These are phyloP conservation scores for Anoura caudifer DNA, from an alignment of 2,113 vertebrate species.

Conservation along the genomic window DNA sequence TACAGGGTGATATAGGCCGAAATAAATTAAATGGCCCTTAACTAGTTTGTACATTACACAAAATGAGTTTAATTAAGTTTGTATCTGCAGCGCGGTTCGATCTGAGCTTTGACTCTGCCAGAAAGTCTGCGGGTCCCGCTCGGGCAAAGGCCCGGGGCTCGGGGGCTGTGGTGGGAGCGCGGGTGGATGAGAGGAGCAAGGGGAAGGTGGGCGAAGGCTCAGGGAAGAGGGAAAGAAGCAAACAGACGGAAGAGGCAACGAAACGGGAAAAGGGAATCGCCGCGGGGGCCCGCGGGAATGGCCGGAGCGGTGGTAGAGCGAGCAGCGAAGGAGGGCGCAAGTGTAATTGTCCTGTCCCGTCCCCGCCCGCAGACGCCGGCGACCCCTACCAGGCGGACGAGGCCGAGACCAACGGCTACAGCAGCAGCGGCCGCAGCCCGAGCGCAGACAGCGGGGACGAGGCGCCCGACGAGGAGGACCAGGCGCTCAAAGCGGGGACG, in stretches of 20 bases:
- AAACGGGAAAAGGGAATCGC: conserved; percentile 58
- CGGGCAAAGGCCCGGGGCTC: conserved; percentile 75
- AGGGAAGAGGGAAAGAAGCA: fast-evolving
- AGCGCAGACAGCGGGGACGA: conserved; percentile 82
- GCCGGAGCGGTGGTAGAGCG: conserved; percentile 40
- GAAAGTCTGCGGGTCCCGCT: conserved; percentile 41
- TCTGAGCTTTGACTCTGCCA: conserved; percentile 65
- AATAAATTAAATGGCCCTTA: conserved; percentile 84
- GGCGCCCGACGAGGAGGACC: conserved; percentile 73
- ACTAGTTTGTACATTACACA: conserved; percentile 80
- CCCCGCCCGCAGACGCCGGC: conserved; percentile 53
- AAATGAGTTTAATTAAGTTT: conserved; percentile 84
- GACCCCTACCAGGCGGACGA: conserved; percentile 75
- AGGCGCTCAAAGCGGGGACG: not conserved
- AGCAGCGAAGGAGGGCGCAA: no score
- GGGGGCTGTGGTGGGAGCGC: not conserved
- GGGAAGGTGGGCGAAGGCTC: conserved; percentile 25
- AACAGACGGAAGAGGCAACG: not conserved
- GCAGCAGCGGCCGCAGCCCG: conserved; percentile 74
- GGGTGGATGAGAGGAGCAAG: not conserved
- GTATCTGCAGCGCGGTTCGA: conserved; percentile 79
- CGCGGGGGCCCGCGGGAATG: conserved; percentile 64
- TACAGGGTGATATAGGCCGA: conserved; percentile 76
- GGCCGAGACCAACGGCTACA: conserved; percentile 51
- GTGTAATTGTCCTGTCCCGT: not conserved